phyloP scores from a whole-genome alignment of 2,797 vertebrate genomes.

The Scomberomorus guttatus region DNA sequence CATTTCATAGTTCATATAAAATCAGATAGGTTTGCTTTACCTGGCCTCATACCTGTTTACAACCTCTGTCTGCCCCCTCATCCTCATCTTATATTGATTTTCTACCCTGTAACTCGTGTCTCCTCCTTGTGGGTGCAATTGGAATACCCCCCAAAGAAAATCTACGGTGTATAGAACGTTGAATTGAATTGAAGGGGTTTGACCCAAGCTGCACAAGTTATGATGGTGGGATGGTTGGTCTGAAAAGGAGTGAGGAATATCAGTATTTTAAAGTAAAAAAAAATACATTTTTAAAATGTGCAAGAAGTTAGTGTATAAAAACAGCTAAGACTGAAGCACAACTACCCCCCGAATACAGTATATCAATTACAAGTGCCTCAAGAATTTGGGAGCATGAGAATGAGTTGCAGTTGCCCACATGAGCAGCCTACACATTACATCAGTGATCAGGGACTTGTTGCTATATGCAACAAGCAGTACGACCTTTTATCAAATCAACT shows the following conservation, averaged over 20 bases:
- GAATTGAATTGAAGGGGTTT: conserved; percentile 10
- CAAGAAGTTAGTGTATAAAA: conserved; percentile 29
- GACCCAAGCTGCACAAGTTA: conserved; percentile 13
- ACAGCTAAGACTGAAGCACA: conserved; percentile 64
- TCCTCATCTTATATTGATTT: conserved; percentile 29
- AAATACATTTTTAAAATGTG: conserved; percentile 32
- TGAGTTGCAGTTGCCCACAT: conserved; percentile 52
- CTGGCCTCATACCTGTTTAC: conserved; percentile 36
- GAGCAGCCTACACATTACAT: conserved; percentile 42
- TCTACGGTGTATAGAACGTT: neutral
- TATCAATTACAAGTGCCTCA: conserved; percentile 77
- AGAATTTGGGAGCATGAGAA: conserved; percentile 75
- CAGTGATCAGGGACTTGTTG: conserved; percentile 63
- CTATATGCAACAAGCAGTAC: neutral
- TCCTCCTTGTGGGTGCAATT: conserved; percentile 26
- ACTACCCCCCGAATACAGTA: conserved; percentile 44
- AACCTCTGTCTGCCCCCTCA: conserved; percentile 15
- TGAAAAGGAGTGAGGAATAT: conserved; percentile 17
- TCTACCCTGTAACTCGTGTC: conserved; percentile 15
- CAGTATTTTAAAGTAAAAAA: conserved; percentile 22
- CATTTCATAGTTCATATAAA: conserved; percentile 15
- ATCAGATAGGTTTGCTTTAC: conserved; percentile 26
- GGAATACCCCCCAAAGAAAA: conserved; percentile 21
- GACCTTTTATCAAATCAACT: neutral
- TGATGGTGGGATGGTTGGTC: conserved; percentile 24